phyloP scores from a whole-genome alignment of 2,797 vertebrate genomes.

The Sciurus vulgaris region DNA sequence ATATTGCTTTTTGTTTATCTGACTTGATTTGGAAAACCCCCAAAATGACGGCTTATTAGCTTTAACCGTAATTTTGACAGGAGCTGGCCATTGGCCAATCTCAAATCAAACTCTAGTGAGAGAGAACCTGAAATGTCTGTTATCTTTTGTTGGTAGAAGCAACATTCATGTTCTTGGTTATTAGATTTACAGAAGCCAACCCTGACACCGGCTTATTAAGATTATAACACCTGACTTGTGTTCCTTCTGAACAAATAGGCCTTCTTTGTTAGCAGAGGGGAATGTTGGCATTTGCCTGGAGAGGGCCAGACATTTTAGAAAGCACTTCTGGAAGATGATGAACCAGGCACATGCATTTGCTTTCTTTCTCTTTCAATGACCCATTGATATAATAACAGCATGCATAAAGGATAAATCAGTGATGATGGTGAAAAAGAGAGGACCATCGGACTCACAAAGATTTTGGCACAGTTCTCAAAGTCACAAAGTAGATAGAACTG shows the following conservation, averaged over 20 bases:
- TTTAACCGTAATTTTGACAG: constrained; percentile 75
- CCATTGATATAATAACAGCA: not conserved
- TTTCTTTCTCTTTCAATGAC: not conserved
- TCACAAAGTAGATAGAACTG: not conserved
- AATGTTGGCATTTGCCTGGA: not conserved
- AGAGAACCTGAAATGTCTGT: constrained; percentile 32
- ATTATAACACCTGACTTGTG: not conserved
- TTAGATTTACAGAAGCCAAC: constrained; percentile 41
- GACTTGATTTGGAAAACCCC: constrained; percentile 61
- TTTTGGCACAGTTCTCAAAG: not conserved
- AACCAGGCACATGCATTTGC: not conserved
- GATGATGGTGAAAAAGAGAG: not conserved
- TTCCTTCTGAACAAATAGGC: constrained; percentile 49
- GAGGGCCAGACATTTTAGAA: not conserved
- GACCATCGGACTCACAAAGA: not conserved
- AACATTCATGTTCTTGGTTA: constrained; percentile 48
- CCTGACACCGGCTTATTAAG: constrained; percentile 67
- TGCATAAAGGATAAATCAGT: not conserved
- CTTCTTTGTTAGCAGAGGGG: not conserved
- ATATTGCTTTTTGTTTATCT: constrained; percentile 69
- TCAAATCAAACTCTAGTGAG: constrained; percentile 61
- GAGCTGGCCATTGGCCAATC: constrained; percentile 62
- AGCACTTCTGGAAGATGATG: not conserved
- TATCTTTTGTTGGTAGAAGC: constrained; percentile 70
- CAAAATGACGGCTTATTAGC: constrained; percentile 66